Conservation (phyloP, 2,113 vertebrate species). For the Dasyornis broadbenti region DNA sequence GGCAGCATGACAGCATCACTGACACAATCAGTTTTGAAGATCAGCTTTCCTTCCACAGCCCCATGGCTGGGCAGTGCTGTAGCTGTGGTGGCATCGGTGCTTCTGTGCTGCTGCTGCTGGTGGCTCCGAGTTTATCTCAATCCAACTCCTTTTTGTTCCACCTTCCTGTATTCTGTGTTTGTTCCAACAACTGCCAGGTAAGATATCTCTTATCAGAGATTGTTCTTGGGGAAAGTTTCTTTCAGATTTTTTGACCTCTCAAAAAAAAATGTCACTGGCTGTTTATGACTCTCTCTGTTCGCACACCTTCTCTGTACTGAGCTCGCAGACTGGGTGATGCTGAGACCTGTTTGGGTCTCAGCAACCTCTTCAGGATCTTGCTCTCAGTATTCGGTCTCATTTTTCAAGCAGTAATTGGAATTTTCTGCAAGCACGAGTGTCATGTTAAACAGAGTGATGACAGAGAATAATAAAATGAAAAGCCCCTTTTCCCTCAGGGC, state of each 20-base stretch:
- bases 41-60: neutral
- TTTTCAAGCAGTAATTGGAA: constrained; percentile 22
- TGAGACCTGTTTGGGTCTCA: neutral
- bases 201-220: neutral
- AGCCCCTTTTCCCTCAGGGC: neutral
- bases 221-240: neutral
- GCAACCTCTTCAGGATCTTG: neutral
- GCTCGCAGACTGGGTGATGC: neutral
- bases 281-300: neutral
- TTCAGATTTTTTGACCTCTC: neutral
- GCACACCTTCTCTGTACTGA: neutral
- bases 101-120: neutral
- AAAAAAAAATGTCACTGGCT: neutral
- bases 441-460: constrained; percentile 3
- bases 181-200: neutral
- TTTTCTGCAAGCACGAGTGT: constrained; percentile 4
- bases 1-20: neutral
- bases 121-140: neutral
- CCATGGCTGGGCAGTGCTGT: neutral
- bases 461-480: constrained; percentile 18
- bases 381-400: neutral
- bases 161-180: neutral
- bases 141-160: neutral
- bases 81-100: neutral
- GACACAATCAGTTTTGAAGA: neutral